A percentile compares a stretch with the other conserved stretches of the same genome.
phyloP scores from a whole-genome alignment of 2,888 invertebrate genomes.

The Protonemura montana region DNA sequence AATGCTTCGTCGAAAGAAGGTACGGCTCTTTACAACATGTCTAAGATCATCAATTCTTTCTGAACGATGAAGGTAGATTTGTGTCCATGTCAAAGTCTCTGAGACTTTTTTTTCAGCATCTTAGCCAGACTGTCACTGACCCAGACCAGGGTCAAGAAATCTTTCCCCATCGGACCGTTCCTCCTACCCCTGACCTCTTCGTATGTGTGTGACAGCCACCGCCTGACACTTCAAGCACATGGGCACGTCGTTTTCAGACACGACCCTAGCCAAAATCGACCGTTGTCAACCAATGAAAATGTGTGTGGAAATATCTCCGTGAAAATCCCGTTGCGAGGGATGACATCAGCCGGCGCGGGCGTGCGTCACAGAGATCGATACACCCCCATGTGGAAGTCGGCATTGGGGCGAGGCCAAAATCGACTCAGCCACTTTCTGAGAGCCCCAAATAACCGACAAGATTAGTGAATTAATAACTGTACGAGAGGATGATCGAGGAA shows the following conservation, averaged over 20 bases:
- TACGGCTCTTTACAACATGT: neutral
- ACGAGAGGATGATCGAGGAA: neutral
- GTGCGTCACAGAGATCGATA: slow-evolving; percentile 27
- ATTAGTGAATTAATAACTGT: neutral
- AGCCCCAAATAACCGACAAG: neutral
- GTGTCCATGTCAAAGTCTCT: neutral
- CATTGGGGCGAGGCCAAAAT: neutral
- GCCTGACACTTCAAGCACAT: neutral
- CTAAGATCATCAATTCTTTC: neutral
- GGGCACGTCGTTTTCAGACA: neutral
- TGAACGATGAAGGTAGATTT: neutral
- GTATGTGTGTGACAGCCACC: neutral
- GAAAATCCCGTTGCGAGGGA: neutral
- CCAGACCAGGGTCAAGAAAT: neutral
- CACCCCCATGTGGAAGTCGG: slow-evolving; percentile 9
- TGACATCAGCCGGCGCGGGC: neutral
- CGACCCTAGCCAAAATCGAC: neutral
- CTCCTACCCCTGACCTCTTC: neutral
- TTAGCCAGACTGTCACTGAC: neutral
- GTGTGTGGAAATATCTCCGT: neutral
- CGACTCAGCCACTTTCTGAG: neutral
- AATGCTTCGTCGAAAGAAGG: neutral
- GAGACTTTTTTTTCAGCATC: neutral
- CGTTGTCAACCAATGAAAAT: neutral
- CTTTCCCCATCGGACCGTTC: neutral